These are phyloP conservation scores for Danio tinwini DNA, from an alignment of 2,797 vertebrate genomes.

Conservation along the genomic window DNA sequence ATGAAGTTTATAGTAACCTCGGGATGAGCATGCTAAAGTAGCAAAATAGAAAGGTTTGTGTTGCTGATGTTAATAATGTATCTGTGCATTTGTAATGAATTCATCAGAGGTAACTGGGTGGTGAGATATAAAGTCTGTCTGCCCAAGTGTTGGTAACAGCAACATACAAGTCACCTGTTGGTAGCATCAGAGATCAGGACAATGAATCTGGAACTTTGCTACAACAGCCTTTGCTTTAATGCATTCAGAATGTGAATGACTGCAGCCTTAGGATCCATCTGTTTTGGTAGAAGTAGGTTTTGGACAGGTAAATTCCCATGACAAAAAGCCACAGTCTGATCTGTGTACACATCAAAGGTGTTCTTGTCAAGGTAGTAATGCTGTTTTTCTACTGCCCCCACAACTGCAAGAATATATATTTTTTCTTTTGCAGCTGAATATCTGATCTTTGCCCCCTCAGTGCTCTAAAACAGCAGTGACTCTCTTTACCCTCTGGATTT, in stretches of 20 bases:
- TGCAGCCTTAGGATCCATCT: neutral
- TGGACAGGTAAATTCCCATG: neutral
- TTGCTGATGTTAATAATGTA: neutral
- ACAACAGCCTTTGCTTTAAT: neutral
- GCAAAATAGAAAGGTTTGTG: neutral
- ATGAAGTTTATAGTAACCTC: too few relatives aligned
- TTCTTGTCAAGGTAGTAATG: neutral
- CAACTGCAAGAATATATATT: neutral
- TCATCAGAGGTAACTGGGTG: neutral
- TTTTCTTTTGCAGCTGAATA: neutral
- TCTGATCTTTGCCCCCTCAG: neutral
- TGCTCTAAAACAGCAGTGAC: neutral
- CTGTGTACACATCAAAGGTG: neutral
- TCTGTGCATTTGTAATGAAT: neutral
- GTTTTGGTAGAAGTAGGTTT: neutral
- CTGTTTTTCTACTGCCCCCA: neutral
- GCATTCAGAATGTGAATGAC: neutral
- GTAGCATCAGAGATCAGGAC: neutral
- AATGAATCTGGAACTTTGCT: neutral
- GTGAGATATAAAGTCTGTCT: neutral
- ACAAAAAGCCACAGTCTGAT: neutral
- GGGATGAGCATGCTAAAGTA: neutral
- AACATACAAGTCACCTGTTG: neutral
- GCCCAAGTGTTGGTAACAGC: too few relatives aligned
- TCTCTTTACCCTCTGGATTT: neutral